These are phyloP conservation scores for Motacilla alba DNA, from an alignment of 2,113 vertebrate species.

Conservation along the genomic window DNA sequence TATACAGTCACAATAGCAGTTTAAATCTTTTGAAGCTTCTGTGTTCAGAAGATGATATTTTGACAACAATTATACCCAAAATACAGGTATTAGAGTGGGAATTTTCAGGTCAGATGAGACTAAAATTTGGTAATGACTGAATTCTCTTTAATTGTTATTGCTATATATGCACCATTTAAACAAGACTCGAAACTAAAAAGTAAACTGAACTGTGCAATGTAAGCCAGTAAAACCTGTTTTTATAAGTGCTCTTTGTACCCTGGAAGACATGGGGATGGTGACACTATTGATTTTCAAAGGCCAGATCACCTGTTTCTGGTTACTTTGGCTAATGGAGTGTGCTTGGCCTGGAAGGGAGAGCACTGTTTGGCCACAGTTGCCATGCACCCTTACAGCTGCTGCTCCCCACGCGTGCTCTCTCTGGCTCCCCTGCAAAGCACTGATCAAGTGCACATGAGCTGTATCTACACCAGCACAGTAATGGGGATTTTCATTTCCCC, in stretches of 20 bases:
- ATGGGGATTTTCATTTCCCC: background rate
- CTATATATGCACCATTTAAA: background rate
- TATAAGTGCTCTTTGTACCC: background rate
- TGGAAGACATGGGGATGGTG: background rate
- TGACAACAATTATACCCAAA: background rate
- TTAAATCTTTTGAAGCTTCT: background rate
- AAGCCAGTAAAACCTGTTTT: background rate
- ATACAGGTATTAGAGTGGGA: background rate
- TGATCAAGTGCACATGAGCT: background rate
- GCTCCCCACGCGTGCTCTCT: accelerated
- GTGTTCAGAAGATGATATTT: background rate
- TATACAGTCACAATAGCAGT: background rate
- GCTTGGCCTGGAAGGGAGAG: background rate
- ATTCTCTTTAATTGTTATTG: background rate
- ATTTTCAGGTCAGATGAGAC: background rate
- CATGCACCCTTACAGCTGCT: background rate
- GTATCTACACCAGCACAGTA: background rate
- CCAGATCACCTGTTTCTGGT: background rate
- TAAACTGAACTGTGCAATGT: background rate
- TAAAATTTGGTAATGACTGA: background rate
- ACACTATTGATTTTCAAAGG: background rate
- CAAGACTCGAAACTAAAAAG: background rate
- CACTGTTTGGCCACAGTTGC: background rate
- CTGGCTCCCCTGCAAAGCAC: background rate
- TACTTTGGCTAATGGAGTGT: background rate